Conservation (phyloP, 2,113 vertebrate species). For the Henicopernis longicauda region DNA sequence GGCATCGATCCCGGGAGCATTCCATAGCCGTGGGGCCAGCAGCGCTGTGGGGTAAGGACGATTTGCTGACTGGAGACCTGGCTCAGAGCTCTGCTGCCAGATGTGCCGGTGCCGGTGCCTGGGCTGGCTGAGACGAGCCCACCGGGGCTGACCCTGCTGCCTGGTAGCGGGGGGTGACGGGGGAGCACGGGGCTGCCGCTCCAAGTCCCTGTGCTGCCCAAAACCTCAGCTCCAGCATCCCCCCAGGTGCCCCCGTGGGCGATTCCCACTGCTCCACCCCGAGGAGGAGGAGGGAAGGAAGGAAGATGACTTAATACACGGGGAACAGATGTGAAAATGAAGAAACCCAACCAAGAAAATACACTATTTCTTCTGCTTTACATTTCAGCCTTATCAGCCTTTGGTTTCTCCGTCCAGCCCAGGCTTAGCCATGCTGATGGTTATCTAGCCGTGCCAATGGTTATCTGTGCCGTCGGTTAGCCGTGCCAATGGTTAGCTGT, state of each 20-base stretch:
- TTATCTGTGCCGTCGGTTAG: rapidly evolving
- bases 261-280: rapidly evolving
- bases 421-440: background rate
- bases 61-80: background rate
- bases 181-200: background rate
- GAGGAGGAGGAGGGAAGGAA: background rate
- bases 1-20: rapidly evolving
- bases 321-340: background rate
- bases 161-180: background rate
- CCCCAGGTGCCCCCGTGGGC: background rate
- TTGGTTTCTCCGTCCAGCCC: background rate
- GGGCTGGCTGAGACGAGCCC: background rate
- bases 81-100: background rate
- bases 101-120: rapidly evolving
- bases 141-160: background rate
- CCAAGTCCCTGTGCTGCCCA: rapidly evolving
- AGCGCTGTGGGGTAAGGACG: background rate
- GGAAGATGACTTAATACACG: rapidly evolving
- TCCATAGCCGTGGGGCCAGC: background rate
- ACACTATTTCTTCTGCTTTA: background rate
- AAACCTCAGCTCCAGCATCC: background rate
- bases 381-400: background rate
- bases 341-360: background rate
- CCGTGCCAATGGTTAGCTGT: rapidly evolving
- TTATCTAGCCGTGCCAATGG: rapidly evolving